Conservation (phyloP, 2,113 vertebrate genomes). For the Saguinus midas region DNA sequence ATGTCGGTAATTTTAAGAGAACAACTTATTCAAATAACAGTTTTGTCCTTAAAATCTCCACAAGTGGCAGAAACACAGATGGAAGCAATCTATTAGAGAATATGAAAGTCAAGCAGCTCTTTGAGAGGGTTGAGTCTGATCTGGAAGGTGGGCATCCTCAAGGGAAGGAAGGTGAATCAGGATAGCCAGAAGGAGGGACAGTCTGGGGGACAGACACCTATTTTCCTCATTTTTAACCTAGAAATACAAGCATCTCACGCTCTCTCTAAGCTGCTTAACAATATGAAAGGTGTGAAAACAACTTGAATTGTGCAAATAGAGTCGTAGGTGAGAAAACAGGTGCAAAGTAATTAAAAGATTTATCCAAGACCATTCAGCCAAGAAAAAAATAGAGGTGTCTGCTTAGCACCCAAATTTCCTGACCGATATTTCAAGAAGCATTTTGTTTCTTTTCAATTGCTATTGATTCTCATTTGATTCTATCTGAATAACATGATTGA, state of each 20-base stretch:
- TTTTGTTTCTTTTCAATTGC: background rate
- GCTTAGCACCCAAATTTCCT: background rate
- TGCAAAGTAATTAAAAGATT: background rate
- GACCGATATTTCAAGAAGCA: rapidly evolving
- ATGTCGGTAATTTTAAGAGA: conserved; percentile 67
- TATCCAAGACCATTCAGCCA: background rate
- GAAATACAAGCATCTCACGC: background rate
- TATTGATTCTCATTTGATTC: background rate
- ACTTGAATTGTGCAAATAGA: background rate
- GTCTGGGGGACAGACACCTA: rapidly evolving
- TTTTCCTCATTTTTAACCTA: background rate
- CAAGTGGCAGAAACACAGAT: conserved; percentile 90
- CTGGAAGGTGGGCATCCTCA: background rate
- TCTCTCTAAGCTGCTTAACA: background rate
- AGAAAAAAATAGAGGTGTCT: background rate
- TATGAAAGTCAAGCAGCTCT: background rate
- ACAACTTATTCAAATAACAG: conserved; percentile 84
- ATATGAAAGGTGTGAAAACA: background rate
- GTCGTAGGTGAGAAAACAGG: background rate
- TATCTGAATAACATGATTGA: background rate
- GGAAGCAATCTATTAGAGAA: conserved; percentile 84
- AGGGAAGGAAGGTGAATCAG: background rate
- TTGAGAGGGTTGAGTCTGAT: background rate
- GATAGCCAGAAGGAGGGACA: background rate
- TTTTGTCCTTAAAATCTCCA: conserved; percentile 87